Conservation (phyloP, 2,888 invertebrate species). For the Agriopis leucophaearia region DNA sequence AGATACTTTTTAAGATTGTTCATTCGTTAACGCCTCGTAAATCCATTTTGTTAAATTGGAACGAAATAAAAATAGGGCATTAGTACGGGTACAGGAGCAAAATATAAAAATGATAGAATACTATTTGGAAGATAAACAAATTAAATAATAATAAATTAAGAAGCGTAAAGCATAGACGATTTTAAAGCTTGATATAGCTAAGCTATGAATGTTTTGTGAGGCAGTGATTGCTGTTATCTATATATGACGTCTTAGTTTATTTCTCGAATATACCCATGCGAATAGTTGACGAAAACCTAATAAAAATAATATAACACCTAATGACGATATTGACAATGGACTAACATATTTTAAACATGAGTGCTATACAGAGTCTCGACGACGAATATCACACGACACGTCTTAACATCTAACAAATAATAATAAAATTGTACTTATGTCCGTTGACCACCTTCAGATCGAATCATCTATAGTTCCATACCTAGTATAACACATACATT, state of each 20-base stretch:
- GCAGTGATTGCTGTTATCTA: conserved; percentile 84
- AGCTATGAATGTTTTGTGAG: conserved; percentile 86
- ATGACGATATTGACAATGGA: conserved; percentile 24
- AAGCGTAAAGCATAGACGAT: conserved; percentile 82
- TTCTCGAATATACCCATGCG: conserved; percentile 26
- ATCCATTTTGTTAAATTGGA: conserved; percentile 53
- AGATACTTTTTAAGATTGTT: conserved; percentile 32
- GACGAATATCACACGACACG: conserved; percentile 4
- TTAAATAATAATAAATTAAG: conserved; percentile 72
- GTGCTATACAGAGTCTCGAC: conserved; percentile 14
- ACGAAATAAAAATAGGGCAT: conserved; percentile 61
- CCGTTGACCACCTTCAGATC: not conserved
- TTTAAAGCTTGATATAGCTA: conserved; percentile 79
- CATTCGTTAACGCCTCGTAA: conserved; percentile 61
- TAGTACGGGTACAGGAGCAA: conserved; percentile 73
- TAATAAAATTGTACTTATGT: not conserved
- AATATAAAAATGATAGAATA: conserved; percentile 56
- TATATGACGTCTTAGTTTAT: conserved; percentile 51
- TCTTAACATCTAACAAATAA: conserved; percentile 18
- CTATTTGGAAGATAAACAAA: conserved; percentile 66
- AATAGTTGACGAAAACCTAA: conserved; percentile 26
- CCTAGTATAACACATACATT: not conserved
- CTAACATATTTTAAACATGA: conserved; percentile 11
- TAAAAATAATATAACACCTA: conserved; percentile 26
- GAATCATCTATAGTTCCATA: conserved; percentile 1